These are phyloP conservation scores for Sinohyriopsis cumingii DNA, from an alignment of 2,888 invertebrate genomes.

Conservation along the genomic window DNA sequence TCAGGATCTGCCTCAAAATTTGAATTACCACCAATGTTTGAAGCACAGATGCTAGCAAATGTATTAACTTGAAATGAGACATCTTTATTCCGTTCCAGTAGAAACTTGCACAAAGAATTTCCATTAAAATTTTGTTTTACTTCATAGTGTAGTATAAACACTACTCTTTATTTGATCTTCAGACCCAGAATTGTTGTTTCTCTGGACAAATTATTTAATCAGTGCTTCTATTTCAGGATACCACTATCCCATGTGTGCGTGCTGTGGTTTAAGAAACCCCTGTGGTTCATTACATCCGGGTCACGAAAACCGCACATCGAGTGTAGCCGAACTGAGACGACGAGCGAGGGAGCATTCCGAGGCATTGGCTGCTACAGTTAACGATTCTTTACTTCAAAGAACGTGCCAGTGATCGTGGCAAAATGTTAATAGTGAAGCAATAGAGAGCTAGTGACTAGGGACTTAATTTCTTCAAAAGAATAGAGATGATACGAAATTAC, in stretches of 20 bases:
- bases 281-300: constrained; percentile 41
- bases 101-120: too few relatives aligned
- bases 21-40: too few relatives aligned
- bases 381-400: constrained; percentile 33
- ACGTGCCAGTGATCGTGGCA: constrained; percentile 11
- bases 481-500: too few relatives aligned
- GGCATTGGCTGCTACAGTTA: constrained; percentile 75
- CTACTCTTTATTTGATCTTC: too few relatives aligned
- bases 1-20: too few relatives aligned
- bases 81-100: too few relatives aligned
- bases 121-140: too few relatives aligned
- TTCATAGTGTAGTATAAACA: too few relatives aligned
- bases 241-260: constrained; percentile 50
- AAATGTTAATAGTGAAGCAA: not conserved
- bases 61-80: too few relatives aligned
- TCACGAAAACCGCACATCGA: constrained; percentile 84
- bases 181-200: not conserved
- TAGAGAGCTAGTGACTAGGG: not conserved
- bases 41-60: too few relatives aligned
- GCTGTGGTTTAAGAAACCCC: constrained; percentile 52
- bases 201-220: not conserved
- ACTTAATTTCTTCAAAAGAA: too few relatives aligned
- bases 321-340: constrained; percentile 91
- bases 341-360: constrained; percentile 97
- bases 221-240: constrained; percentile 27